These are phyloP conservation scores for Falco concolor DNA, from an alignment of 2,797 vertebrate species.

Conservation along the genomic window DNA sequence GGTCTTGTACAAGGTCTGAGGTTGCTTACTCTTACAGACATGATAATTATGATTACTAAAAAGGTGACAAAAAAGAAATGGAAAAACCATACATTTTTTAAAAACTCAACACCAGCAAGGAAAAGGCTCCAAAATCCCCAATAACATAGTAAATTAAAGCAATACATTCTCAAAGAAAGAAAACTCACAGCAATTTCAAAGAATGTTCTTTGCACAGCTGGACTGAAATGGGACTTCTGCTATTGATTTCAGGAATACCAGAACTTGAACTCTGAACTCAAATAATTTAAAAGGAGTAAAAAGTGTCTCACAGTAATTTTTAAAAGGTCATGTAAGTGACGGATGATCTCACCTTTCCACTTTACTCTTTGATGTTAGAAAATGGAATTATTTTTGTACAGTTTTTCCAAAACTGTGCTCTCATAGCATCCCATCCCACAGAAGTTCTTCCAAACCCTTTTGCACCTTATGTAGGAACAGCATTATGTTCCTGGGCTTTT, in stretches of 20 bases:
- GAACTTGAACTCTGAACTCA: conserved; percentile 36
- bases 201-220: not conserved
- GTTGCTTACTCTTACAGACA: not conserved
- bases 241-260: conserved; percentile 23
- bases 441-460: not conserved
- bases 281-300: conserved; percentile 39
- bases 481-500: not conserved
- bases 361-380: not conserved
- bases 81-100: not conserved
- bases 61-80: not conserved
- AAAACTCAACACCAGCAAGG: not conserved
- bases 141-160: conserved; percentile 15
- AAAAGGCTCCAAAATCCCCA: not conserved
- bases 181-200: not conserved
- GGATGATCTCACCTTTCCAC: conserved; percentile 10
- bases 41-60: not conserved
- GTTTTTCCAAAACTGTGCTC: not conserved
- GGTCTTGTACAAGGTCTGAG: not conserved
- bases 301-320: conserved; percentile 30
- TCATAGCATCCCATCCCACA: not conserved
- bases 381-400: not conserved
- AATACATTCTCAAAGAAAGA: not conserved
- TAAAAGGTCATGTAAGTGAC: conserved; percentile 9
- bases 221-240: not conserved
- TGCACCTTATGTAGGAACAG: not conserved